Evolutionary conservation across 2,113 vertebrate species (phyloP), one percentile per base, ranked within the genome.

Genomic region (Ammospiza nelsoni): DNA sequence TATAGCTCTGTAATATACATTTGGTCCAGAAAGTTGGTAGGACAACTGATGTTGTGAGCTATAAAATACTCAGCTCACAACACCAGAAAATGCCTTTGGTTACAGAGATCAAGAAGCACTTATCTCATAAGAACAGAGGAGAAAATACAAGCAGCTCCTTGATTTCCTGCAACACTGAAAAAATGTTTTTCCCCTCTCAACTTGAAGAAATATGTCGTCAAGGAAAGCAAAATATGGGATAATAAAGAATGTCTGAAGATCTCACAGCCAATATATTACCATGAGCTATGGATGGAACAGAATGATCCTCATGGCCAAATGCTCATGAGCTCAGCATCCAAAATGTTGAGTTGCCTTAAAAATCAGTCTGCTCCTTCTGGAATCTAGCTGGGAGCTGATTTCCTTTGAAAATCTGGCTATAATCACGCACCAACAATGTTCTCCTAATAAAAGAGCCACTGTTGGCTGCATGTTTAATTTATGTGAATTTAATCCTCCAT

Each of bases 401-500:
- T 90, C 84, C 91, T 84, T 89, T 91, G 61, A 84, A 97, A 97
- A 88, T 95, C 94, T 95, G 95, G 44, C 88, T 93, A 85, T 62
- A 96, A 96, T 95, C 91, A 92, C 3, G 15, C 73, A 81, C 44
- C 59, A 95, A 96, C 90, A 84, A 75, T 62, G 73, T 95, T 96
- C 51, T 89, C 63, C 87, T 92, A 95, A 79, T 93, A 95, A 95
- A 95, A 96, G 87, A 95, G 67, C 55, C 89, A 91, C 94, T 75
- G 84, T 68, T 96, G 95, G 66, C 90, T 94, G 55, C 67, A 10
- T 87, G 78, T 97, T 96, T 97, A 94, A 97, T 97, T 97, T 95
- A 95, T 94, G 73, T 94, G 87, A 44, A 80, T 94, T 95, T 97
- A 96, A 96, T 97, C 92, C 96, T 94, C 90, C 76, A 27, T 94